A percentile compares a stretch with the other conserved stretches of the same genome.
These are phyloP conservation scores for Tenebrio molitor DNA, from an alignment of 1,140 invertebrate species.

Conservation along the genomic window DNA sequence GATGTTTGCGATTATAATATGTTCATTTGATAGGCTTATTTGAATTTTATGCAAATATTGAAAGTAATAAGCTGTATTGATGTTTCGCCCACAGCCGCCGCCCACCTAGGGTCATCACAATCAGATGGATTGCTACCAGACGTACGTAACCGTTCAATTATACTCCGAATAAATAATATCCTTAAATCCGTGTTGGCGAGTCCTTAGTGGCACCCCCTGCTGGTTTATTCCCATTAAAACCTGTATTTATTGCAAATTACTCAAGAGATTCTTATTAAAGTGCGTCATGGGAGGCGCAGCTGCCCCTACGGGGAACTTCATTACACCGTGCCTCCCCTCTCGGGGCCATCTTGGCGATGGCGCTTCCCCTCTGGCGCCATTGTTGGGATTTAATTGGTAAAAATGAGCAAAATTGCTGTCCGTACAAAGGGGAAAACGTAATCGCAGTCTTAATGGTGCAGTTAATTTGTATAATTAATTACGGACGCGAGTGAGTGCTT, in stretches of 20 bases:
- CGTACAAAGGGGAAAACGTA: no score
- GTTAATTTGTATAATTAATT: slow-evolving; percentile 26
- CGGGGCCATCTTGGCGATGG: not conserved
- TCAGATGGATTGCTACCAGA: slow-evolving; percentile 30
- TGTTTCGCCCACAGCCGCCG: slow-evolving; percentile 15
- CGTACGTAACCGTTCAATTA: slow-evolving; percentile 35
- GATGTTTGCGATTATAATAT: slow-evolving; percentile 32
- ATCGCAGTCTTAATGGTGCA: no score
- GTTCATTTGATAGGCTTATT: slow-evolving; percentile 26
- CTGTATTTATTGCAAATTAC: slow-evolving; percentile 17
- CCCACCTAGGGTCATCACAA: slow-evolving; percentile 31
- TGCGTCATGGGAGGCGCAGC: not conserved
- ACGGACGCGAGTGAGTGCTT: no score
- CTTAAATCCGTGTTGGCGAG: not conserved
- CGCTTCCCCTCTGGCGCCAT: no score
- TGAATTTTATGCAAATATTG: slow-evolving; percentile 36
- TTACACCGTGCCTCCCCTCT: not conserved
- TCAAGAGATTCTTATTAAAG: not conserved
- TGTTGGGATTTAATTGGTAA: no score
- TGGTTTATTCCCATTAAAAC: not conserved
- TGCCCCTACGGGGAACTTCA: not conserved
- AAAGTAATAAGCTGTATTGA: slow-evolving; percentile 33
- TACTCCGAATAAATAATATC: not conserved
- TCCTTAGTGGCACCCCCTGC: slow-evolving; percentile 15
- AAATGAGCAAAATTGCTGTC: no score